Percentiles rank a stretch among this genome's conserved stretches.
Evolutionary conservation across 1,140 invertebrate species (phyloP).

Genomic region (Camponotus vicinus): DNA sequence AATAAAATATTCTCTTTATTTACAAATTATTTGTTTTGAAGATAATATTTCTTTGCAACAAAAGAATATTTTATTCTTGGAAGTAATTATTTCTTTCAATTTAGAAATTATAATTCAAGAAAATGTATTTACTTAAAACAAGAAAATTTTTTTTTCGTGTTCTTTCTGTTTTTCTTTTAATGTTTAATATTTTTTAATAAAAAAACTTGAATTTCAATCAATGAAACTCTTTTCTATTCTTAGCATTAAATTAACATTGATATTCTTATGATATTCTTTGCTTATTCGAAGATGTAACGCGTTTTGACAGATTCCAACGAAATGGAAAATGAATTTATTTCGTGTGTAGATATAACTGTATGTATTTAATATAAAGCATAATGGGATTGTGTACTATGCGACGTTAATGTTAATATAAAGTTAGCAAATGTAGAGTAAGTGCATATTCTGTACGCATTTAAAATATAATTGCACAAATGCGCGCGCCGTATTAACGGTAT

Average conservation of each 20-base stretch:
- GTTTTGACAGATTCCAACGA: background rate
- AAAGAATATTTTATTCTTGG: too few species aligned
- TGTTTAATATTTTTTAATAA: background rate
- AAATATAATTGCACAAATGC: conserved; percentile 34
- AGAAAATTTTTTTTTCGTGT: too few species aligned
- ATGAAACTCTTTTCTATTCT: too few species aligned
- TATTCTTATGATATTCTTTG: background rate
- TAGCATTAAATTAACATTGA: background rate
- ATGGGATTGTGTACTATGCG: conserved; percentile 12
- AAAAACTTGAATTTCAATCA: background rate
- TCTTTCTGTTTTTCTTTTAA: background rate
- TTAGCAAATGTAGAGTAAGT: conserved; percentile 4
- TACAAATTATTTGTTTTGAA: too few species aligned
- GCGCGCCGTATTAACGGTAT: background rate
- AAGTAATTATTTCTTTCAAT: too few species aligned
- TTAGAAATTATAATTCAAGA: too few species aligned
- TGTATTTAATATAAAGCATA: background rate
- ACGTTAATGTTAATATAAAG: conserved; percentile 7
- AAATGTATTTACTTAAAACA: too few species aligned
- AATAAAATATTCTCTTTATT: too few species aligned
- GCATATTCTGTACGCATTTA: conserved; percentile 29
- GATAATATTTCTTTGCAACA: too few species aligned
- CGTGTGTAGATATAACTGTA: background rate
- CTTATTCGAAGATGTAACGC: background rate
- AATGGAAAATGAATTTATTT: conserved; percentile 5